A percentile compares a stretch with the other conserved stretches of the same genome.
Evolutionary conservation across 1,140 invertebrate genomes (phyloP).

Genomic region (Pogonognathellus flavescens): DNA sequence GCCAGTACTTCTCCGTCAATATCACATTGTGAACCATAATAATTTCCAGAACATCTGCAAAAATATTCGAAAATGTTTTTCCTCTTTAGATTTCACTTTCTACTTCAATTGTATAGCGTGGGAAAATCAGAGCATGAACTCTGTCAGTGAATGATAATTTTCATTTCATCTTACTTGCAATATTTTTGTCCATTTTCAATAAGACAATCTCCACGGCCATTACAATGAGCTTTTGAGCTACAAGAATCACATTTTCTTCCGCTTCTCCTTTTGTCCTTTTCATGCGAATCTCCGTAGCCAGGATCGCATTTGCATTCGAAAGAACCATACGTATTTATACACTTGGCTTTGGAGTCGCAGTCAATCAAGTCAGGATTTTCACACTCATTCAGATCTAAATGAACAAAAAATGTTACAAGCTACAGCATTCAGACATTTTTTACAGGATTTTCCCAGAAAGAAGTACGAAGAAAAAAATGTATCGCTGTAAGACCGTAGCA

Average conservation of each 20-base stretch:
- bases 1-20: conserved; percentile 92
- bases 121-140: no score
- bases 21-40: conserved; percentile 89
- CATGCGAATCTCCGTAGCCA: conserved; percentile 83
- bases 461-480: neutral
- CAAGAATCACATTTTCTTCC: conserved; percentile 85
- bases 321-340: conserved; percentile 90
- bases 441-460: neutral
- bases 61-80: neutral
- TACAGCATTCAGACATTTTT: neutral
- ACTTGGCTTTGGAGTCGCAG: conserved; percentile 87
- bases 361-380: conserved; percentile 87
- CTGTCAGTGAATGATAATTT: no score
- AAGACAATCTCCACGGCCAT: conserved; percentile 82
- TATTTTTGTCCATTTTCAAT: conserved; percentile 81
- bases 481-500: neutral
- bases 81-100: neutral
- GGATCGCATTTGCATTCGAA: conserved; percentile 87
- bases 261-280: conserved; percentile 75
- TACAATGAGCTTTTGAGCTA: conserved; percentile 81
- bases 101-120: neutral
- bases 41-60: conserved; percentile 83
- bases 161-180: conserved; percentile 87
- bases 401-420: conserved; percentile 62
- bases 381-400: conserved; percentile 91